These are phyloP conservation scores for Drosophila suboccidentalis DNA, from an alignment of 2,888 invertebrate genomes.

Conservation along the genomic window DNA sequence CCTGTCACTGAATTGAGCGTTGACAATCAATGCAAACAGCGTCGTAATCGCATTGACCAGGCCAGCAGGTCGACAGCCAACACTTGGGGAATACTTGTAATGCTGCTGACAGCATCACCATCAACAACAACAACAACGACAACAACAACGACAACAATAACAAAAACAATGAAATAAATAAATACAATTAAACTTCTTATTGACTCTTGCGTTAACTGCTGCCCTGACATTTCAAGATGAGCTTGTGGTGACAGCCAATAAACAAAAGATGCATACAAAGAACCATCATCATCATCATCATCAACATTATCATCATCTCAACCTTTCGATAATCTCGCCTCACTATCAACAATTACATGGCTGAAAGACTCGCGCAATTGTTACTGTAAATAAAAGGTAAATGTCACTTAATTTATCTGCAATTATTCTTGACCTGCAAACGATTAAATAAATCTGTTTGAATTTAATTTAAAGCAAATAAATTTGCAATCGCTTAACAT, in stretches of 20 bases:
- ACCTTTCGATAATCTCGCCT: slow-evolving; percentile 25
- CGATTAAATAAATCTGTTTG: neutral
- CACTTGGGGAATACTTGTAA: slow-evolving; percentile 17
- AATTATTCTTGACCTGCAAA: neutral
- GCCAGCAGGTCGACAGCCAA: slow-evolving; percentile 22
- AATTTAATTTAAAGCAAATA: neutral
- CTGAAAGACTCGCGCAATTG: slow-evolving; percentile 3
- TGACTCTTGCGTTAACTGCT: slow-evolving; percentile 50
- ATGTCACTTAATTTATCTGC: slow-evolving; percentile 8
- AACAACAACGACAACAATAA: slow-evolving; percentile 31
- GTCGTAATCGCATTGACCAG: slow-evolving; percentile 74
- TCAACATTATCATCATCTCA: neutral
- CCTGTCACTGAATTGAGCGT: slow-evolving; percentile 61
- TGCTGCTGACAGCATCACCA: slow-evolving; percentile 33
- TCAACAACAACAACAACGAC: slow-evolving; percentile 28
- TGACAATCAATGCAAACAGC: slow-evolving; percentile 75
- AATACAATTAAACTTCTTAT: slow-evolving; percentile 66
- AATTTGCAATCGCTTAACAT: too few species aligned
- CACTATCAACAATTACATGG: slow-evolving; percentile 9
- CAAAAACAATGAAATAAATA: slow-evolving; percentile 59
- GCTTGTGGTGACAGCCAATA: slow-evolving; percentile 38
- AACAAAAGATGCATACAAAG: slow-evolving; percentile 31
- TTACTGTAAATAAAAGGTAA: slow-evolving; percentile 9
- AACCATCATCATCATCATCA: slow-evolving; percentile 2
- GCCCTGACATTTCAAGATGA: slow-evolving; percentile 47